Percentiles rank a stretch among this genome's conserved stretches.
Evolutionary conservation across 2,888 invertebrate genomes (phyloP).

Genomic region (Pyrgus malvae): DNA sequence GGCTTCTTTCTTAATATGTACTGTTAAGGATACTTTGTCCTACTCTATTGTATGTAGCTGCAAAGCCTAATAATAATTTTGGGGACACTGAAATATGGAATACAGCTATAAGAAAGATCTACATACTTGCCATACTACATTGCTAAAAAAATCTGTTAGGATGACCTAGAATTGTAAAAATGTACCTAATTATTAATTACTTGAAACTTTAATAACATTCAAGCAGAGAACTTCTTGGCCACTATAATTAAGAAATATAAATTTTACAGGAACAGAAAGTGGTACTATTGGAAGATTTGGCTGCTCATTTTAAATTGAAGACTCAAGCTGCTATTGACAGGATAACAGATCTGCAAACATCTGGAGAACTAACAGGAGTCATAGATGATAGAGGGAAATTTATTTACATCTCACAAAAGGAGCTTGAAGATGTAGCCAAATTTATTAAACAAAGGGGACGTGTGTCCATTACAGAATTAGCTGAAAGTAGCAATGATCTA

Average conservation of each 20-base stretch:
- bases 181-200: no score
- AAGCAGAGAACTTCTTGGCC: no score
- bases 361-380: slow-evolving; percentile 95
- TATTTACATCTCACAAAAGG: slow-evolving; percentile 96
- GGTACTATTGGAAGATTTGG: slow-evolving; percentile 95
- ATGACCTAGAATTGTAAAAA: no score
- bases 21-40: no score
- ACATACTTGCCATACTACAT: no score
- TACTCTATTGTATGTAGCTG: no score
- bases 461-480: slow-evolving; percentile 95
- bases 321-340: slow-evolving; percentile 94
- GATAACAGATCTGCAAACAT: slow-evolving; percentile 91
- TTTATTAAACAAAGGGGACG: slow-evolving; percentile 97
- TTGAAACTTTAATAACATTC: no score
- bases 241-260: neutral
- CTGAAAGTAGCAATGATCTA: slow-evolving; percentile 95
- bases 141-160: no score
- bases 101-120: no score
- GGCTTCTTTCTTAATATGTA: no score
- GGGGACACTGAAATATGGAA: no score
- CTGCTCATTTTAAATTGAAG: slow-evolving; percentile 94
- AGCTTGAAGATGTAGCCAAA: slow-evolving; percentile 95
- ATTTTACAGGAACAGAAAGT: slow-evolving; percentile 90
- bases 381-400: slow-evolving; percentile 99
- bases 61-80: no score